Evolutionary conservation across 2,113 vertebrate genomes (phyloP), one percentile per base, ranked within the genome.

Genomic region (Marmota monax): DNA sequence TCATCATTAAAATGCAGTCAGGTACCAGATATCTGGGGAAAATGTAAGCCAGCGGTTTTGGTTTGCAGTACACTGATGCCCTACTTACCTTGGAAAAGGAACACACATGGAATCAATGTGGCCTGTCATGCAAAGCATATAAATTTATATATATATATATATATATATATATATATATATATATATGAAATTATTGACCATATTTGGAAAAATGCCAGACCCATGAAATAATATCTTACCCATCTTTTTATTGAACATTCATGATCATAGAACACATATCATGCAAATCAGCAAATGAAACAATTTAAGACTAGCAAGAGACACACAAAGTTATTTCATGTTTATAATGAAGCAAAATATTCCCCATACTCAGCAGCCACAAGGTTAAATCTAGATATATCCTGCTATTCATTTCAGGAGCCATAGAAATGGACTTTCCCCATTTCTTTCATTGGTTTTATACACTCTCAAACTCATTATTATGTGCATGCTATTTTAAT

Each of bases 401-500:
- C 8, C 65, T 45, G 5, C 10, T 56, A 27, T 76, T 84, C 37
- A 72, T 82, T 84, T 83, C 22, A 73, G 85, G 18, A 93, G 18
- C 14, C 65, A 70, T 20, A 84, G 20, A 69, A 83, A 61, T 73
- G 5, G 20, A 23, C 70, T 53, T 48, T 7, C 2, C 18, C 10
- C 22, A 45, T 86, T 86, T 79, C 42, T 88, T 93, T 87, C 70
- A 39, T 13, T 48, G 32, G 56, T 32, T 29, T 72, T 32, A 29
- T 72, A 8, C 17, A 77, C 11, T 92, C n/a, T 96, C 48, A 56
- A 23, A 87, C 63, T 84, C 79, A 88, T 76, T 63, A 3, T 67
- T 96, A 74, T 34, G 14, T 79, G 80, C 84, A 67, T 89, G 32
- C 22, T 95, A n/a, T 92, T 97, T 94, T 90, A 95, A 93, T 93